These are phyloP conservation scores for Choristoneura rosaceana DNA, from an alignment of 2,888 invertebrate genomes.

Conservation along the genomic window DNA sequence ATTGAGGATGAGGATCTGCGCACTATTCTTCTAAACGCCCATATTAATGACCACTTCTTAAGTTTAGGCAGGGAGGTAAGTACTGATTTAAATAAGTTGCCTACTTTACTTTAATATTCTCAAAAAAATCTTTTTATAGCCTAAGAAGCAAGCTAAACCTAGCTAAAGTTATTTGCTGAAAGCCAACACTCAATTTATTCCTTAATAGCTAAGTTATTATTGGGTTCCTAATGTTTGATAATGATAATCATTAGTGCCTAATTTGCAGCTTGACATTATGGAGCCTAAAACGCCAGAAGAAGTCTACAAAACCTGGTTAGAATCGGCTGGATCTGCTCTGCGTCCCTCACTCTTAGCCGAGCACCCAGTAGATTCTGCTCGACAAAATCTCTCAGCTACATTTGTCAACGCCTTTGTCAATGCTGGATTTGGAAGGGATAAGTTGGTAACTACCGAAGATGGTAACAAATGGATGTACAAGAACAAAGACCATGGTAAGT, in stretches of 20 bases:
- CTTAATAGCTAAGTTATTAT: too few relatives aligned
- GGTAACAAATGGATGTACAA: constrained; percentile 96
- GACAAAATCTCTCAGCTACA: constrained; percentile 98
- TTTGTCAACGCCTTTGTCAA: constrained; percentile 99
- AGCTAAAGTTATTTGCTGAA: too few relatives aligned
- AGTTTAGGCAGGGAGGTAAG: constrained; percentile 95
- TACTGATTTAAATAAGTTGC: background rate
- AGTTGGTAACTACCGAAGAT: constrained; percentile 94
- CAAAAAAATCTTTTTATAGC: too few relatives aligned
- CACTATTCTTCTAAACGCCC: constrained; percentile 97
- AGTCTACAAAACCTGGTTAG: constrained; percentile 99
- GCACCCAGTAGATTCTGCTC: constrained; percentile 95
- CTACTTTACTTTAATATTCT: too few relatives aligned
- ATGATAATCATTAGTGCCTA: background rate
- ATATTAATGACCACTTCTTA: constrained; percentile 96
- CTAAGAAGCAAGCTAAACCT: too few relatives aligned
- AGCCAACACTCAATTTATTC: too few relatives aligned
- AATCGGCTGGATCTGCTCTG: constrained; percentile 89
- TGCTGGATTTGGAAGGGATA: constrained; percentile 98
- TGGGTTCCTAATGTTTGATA: background rate
- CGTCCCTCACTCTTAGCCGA: constrained; percentile 90
- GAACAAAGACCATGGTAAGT: constrained; percentile 95
- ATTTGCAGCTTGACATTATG: constrained; percentile 95
- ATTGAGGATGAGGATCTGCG: constrained; percentile 92
- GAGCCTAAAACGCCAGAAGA: constrained; percentile 99